A percentile compares a stretch with the other conserved stretches of the same genome.
phyloP scores from a whole-genome alignment of 2,113 vertebrate genomes.

The Acrocephalus kingi region DNA sequence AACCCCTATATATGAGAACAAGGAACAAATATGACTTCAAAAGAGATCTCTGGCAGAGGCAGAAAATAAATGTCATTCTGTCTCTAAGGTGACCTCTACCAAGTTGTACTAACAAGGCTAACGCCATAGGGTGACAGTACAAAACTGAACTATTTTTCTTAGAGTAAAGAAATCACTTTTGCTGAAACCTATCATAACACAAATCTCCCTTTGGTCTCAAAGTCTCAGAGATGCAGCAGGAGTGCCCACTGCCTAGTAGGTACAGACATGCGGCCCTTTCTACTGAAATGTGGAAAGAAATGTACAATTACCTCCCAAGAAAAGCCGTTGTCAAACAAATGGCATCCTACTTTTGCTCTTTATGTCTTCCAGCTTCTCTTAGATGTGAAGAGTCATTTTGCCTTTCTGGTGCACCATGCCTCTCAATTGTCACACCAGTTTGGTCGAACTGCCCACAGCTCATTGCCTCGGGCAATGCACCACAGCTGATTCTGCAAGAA shows the following conservation, averaged over 20 bases:
- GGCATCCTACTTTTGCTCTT: background rate
- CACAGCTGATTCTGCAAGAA: background rate
- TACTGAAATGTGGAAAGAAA: background rate
- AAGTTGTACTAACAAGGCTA: background rate
- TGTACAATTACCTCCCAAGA: background rate
- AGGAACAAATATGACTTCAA: background rate
- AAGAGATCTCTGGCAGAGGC: background rate
- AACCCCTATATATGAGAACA: background rate
- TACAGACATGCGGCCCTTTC: background rate
- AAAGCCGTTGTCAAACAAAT: background rate
- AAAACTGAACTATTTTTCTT: background rate
- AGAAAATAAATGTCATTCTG: background rate
- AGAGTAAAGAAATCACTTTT: background rate
- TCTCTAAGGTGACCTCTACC: background rate
- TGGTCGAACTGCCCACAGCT: rapidly evolving
- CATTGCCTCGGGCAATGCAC: background rate
- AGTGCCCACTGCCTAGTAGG: background rate
- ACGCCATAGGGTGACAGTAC: background rate
- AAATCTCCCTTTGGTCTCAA: background rate
- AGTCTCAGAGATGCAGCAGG: background rate
- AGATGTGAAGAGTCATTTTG: background rate
- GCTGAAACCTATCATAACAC: background rate
- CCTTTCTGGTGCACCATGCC: background rate
- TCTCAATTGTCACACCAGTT: background rate
- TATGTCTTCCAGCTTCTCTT: background rate